Base-by-base conservation (phyloP, 2,888 invertebrate species). In the Heteromyza rotundicornis region DNA sequence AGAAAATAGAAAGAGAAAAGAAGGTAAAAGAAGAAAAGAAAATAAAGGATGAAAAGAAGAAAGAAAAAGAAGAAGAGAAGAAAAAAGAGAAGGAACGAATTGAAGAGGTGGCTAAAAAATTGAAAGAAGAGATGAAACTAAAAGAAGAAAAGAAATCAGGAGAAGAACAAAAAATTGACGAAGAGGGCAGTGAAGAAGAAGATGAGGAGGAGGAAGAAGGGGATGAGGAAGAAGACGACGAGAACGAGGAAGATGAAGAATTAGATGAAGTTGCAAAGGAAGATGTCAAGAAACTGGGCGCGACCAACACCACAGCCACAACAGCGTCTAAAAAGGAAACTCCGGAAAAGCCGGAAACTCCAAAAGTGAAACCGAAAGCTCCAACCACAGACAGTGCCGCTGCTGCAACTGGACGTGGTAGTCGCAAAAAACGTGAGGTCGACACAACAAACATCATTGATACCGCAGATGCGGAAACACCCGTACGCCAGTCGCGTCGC, bases 401-500 rank as follows among this genome's bases (percentile, higher is more conserved):
- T 3, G 65, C 64, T 7, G 69, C 70, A 1, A 75, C 75, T 16
- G 76, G 74, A 0, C 74, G 77, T 2, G 76, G 75, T 1, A 59
- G 69, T 5, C 77, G 80, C 0, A 80, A 80, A 23, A 73, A 75
- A 36, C 78, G 78, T 0, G 82, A 81, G 16, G 80, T 82, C 14
- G 82, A 83, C 58, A 71, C 79, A 2, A 82, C 77, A 12, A 82
- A 81, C 59, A 80, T 80, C n/a, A 76, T 81, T 20, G 80, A 82
- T 2, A 60, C 72, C 0, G 73, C 67, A 1, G 80, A 81, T 17
- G 70, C 76, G 1, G 82, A 82, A 58, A 76, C 78, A 0, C 83
- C 83, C 0, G 90, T 94, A 2, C 84, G 95, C 7, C 92, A 92
- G 75, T 94, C 94, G 1, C 86, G 95, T 1, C 86, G 96, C 63